phyloP scores from a whole-genome alignment of 1,140 invertebrate genomes.

The Aphaenogaster floridana region DNA sequence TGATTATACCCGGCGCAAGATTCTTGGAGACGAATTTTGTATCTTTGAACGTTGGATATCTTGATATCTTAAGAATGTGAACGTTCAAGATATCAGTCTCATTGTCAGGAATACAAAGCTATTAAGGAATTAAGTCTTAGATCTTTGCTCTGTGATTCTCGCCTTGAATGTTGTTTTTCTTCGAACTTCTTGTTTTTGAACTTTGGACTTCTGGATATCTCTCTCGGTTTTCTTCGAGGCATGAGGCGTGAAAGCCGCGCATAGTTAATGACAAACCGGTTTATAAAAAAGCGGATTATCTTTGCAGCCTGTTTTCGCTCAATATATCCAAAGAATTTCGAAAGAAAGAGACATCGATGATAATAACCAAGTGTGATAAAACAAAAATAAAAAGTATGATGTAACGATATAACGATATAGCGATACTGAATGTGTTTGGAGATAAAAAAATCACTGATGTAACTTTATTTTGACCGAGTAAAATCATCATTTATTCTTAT shows the following conservation, averaged over 20 bases:
- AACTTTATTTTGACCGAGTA: background rate
- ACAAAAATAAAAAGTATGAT: background rate
- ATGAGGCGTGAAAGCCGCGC: background rate
- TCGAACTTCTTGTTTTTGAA: background rate
- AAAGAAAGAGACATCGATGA: background rate
- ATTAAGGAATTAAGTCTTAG: background rate
- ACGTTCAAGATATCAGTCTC: too few species aligned
- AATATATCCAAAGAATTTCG: background rate
- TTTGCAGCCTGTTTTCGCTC: background rate
- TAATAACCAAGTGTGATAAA: background rate
- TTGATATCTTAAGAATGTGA: background rate
- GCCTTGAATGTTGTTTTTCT: background rate
- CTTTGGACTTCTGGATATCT: slow-evolving; percentile 4
- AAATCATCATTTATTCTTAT: slow-evolving; percentile 5
- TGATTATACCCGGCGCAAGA: background rate
- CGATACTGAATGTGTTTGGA: background rate
- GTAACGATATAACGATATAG: background rate
- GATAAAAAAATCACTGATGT: background rate
- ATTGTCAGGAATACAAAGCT: too few species aligned
- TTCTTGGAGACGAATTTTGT: background rate
- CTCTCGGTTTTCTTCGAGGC: background rate
- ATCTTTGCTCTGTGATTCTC: background rate
- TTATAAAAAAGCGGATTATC: background rate
- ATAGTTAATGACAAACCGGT: slow-evolving; percentile 37
- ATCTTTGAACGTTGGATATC: background rate